These are phyloP conservation scores for Xerus rutilus DNA, from an alignment of 2,797 vertebrate genomes.

Conservation along the genomic window DNA sequence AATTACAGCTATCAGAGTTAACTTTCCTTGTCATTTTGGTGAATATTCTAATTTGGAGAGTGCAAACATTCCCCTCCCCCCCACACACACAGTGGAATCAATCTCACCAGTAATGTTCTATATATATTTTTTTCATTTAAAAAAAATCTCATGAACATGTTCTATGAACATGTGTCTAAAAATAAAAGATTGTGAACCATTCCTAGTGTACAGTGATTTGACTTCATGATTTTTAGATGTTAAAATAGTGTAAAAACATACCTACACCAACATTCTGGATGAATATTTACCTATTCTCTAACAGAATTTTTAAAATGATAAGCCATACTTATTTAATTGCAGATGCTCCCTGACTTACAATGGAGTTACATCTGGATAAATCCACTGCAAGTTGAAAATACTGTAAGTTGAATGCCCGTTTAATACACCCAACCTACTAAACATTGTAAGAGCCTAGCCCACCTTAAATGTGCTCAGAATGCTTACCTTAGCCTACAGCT, in stretches of 20 bases:
- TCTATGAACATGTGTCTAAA: neutral
- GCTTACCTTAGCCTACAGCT: neutral
- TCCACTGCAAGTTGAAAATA: neutral
- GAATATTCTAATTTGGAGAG: neutral
- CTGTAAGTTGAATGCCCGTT: neutral
- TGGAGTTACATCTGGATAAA: neutral
- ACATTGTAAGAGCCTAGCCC: neutral
- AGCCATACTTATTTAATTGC: neutral
- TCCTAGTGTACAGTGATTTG: neutral
- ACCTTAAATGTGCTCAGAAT: neutral
- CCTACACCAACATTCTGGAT: neutral
- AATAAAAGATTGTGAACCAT: neutral
- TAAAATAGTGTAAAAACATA: neutral
- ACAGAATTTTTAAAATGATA: conserved; percentile 7
- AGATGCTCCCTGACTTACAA: neutral
- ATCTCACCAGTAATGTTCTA: neutral
- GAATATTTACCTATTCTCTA: neutral
- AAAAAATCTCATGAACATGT: neutral
- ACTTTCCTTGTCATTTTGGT: conserved; percentile 29
- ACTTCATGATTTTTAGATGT: neutral
- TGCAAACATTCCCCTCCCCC: neutral
- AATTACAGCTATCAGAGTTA: neutral
- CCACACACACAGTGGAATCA: neutral
- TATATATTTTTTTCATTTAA: conserved; percentile 38
- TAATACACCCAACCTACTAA: neutral